These are phyloP conservation scores for Pseudomyrmex gracilis DNA, from an alignment of 1,140 invertebrate species.

Conservation along the genomic window DNA sequence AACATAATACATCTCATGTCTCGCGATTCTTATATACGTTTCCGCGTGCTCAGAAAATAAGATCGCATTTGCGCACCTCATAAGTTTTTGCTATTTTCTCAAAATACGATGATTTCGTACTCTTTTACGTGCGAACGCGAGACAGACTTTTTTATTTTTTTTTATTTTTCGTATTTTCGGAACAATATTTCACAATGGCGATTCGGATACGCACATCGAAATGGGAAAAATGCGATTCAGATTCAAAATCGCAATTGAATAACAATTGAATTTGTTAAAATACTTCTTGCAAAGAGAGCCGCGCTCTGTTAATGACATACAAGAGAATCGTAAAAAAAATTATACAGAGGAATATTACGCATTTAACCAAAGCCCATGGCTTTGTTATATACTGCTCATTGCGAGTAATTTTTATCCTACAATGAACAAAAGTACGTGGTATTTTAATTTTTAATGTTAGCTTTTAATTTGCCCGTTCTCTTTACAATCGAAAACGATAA, in stretches of 20 bases:
- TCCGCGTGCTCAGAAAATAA: constrained; percentile 18
- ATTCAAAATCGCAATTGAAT: neutral
- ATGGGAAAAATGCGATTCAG: neutral
- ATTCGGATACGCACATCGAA: neutral
- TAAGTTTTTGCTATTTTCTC: constrained; percentile 1
- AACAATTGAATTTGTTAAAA: constrained; percentile 27
- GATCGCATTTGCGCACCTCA: constrained; percentile 1
- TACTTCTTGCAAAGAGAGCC: neutral
- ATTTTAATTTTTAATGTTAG: constrained; percentile 1
- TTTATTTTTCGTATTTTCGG: neutral
- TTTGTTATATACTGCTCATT: constrained; percentile 22
- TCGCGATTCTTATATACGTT: constrained; percentile 8
- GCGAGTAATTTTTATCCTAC: neutral
- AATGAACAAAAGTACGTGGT: neutral
- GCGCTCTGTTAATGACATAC: neutral
- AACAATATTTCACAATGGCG: neutral
- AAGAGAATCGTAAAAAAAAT: neutral
- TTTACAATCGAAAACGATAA: neutral
- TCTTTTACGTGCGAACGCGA: constrained; percentile 26
- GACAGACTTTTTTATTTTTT: constrained; percentile 12
- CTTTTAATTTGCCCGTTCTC: constrained; percentile 12
- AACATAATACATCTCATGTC: constrained; percentile 11
- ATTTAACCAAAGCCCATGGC: neutral
- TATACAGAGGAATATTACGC: neutral
- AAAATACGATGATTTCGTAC: neutral